These are phyloP conservation scores for Carduelis carduelis DNA, from an alignment of 2,797 vertebrate species.

Conservation along the genomic window DNA sequence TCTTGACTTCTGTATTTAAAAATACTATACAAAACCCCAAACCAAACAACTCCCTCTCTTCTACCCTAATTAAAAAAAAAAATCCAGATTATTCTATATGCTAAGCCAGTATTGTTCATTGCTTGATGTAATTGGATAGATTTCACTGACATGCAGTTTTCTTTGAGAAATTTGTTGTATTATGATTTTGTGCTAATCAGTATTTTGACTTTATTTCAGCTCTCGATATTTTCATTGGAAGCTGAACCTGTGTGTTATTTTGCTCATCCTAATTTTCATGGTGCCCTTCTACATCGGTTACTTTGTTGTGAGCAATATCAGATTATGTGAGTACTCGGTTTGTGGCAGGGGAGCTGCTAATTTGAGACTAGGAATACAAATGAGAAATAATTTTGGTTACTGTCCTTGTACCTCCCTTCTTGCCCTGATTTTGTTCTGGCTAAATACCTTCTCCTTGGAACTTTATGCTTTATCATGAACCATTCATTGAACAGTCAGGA, in stretches of 20 bases:
- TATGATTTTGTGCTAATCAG: background rate
- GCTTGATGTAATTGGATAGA: background rate
- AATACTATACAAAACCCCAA: background rate
- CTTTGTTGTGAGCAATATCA: constrained; percentile 98
- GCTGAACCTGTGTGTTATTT: constrained; percentile 93
- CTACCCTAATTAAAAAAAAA: background rate
- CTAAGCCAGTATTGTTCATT: background rate
- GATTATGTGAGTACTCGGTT: constrained; percentile 85
- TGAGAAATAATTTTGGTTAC: background rate
- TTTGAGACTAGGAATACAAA: background rate
- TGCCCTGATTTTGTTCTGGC: background rate
- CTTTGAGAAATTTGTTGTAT: background rate
- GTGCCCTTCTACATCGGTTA: constrained; percentile 99
- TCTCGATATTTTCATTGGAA: constrained; percentile 99
- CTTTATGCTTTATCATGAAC: background rate
- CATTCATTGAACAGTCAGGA: background rate
- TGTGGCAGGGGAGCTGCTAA: background rate
- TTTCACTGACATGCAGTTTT: background rate
- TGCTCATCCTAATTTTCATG: constrained; percentile 94
- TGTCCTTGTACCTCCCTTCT: background rate
- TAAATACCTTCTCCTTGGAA: background rate
- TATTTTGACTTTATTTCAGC: constrained; percentile 73
- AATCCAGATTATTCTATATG: background rate
- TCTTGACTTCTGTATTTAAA: background rate
- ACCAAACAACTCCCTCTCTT: background rate